Base-by-base conservation (phyloP, 2,797 vertebrate genomes). In the Neoniphon sammara region DNA sequence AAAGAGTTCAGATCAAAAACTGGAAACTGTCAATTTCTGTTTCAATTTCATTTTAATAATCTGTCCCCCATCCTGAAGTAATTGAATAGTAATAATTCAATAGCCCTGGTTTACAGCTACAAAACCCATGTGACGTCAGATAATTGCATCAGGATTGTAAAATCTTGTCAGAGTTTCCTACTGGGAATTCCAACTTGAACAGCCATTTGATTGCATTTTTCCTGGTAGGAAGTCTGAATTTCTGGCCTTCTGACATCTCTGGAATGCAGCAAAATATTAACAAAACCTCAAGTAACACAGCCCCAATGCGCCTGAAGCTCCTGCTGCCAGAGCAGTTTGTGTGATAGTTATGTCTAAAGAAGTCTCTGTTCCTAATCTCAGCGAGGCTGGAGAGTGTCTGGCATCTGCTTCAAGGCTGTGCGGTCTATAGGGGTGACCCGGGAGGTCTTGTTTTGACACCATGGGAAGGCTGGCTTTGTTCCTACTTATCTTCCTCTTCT, bases 371-470 rank as follows among this genome's bases (percentile, higher is more conserved):
- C 78, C 70, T 88, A 77, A 88, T 86, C 84, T 85, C 57, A 47
- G 53, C 21, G 34, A 78, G 73, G 57, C 76, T 56, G 49, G 23
- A 59, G 70, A 77, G 85, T 66, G 73, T 90, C 84, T 82, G 80
- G 58, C 89, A 20, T 92, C 83, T 80, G 68, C 21, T 84, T 85
- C 82, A 86, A 86, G 81, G 78, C 78, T 18, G 5, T 18, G 6
- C 4, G 25, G 25, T 83, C 77, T 77, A 82, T 86, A 55, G 82
- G 90, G 85, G 87, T 85, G 84, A 87, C 84, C 85, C 25, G 66
- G 81, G 85, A 92, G 85, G 85, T 83, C 75, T 86, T 93, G 91
- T 92, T 93, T 93, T 93, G 89, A 93, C 89, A 93, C 80, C 76
- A 25, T 77, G 72, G 75, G 81, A 91, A 82, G 77, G 49, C 76